Evolutionary conservation across 2,888 invertebrate genomes (phyloP).

Genomic region (Pomacea canaliculata): DNA sequence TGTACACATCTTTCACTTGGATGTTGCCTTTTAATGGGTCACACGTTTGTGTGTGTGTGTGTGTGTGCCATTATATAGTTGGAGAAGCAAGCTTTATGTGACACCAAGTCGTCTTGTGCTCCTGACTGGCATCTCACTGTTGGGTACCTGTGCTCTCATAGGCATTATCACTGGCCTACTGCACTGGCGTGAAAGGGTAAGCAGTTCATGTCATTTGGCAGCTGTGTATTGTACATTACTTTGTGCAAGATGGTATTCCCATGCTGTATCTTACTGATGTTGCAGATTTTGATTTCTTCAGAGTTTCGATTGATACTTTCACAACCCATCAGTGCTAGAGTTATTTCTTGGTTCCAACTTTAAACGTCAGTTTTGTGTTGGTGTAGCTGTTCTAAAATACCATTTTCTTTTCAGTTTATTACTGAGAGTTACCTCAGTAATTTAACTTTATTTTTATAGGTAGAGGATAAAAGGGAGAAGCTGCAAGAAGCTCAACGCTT

Average conservation of each 20-base stretch:
- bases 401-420: no score
- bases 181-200: conserved; percentile 86
- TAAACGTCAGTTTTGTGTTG: no score
- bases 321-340: no score
- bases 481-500: conserved; percentile 85
- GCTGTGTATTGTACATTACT: background rate
- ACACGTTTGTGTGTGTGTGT: no score
- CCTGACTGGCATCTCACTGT: conserved; percentile 89
- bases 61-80: conserved; percentile 67
- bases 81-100: conserved; percentile 93
- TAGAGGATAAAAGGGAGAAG: conserved; percentile 83
- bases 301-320: no score
- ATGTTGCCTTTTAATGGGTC: no score
- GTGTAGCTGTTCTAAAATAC: no score
- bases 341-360: no score
- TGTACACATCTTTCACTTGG: no score
- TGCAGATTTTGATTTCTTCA: no score
- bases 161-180: conserved; percentile 86
- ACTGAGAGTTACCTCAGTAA: no score
- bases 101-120: conserved; percentile 93
- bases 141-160: conserved; percentile 87
- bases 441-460: conserved; percentile 41
- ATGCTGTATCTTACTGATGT: background rate
- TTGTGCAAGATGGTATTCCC: background rate
- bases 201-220: background rate